Evolutionary conservation across 2,888 invertebrate genomes (phyloP), one percentile per base, ranked within the genome.

Genomic region (Kryphioiulus occultus): DNA sequence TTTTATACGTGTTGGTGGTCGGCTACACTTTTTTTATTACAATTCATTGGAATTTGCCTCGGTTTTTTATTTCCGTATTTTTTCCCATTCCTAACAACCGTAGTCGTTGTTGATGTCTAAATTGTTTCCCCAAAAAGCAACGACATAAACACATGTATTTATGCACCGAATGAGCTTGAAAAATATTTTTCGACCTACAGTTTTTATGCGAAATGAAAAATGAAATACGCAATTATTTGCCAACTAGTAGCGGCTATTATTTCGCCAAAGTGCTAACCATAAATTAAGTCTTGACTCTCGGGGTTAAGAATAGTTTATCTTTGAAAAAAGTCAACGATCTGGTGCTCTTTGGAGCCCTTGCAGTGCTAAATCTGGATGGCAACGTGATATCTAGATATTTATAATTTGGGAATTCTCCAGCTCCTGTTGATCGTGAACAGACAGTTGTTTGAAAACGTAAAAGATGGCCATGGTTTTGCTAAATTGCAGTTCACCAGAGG

Each of bases 401-500:
- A 68, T 68, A 78, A 78, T 78, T 78, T 78, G 17, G 30, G 78
- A 78, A 30, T 78, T 78, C 78, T 78, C 17, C 15, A 78, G 78
- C 30, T 17, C 78, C 30, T 78, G 78, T 32, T 78, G 78, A 78
- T 78, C 30, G 78, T 78, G 78, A 78, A 78, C 78, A 30, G 78
- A 78, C 78, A 78, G 78, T 78, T 78, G 78, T 78, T 78, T 78
- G 26, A 78, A 78, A 78, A 17, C 30, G 30, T 78, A 32, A 17
- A 78, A 78, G 78, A 30, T 78, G 78, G 78, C 78, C 30, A 78
- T n/a, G 30, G 78, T 32, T 32, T 78, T 78, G 78, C 78, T 78
- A 78, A 32, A 78, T n/a, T 78, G 30, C 78, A 78, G 78, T 78
- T 78, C 78, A 78, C 78, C 78, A 78, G 78, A 78, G 78, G 78